Base-by-base conservation (phyloP, 2,797 vertebrate species). In the Halcyon leucocephala region DNA sequence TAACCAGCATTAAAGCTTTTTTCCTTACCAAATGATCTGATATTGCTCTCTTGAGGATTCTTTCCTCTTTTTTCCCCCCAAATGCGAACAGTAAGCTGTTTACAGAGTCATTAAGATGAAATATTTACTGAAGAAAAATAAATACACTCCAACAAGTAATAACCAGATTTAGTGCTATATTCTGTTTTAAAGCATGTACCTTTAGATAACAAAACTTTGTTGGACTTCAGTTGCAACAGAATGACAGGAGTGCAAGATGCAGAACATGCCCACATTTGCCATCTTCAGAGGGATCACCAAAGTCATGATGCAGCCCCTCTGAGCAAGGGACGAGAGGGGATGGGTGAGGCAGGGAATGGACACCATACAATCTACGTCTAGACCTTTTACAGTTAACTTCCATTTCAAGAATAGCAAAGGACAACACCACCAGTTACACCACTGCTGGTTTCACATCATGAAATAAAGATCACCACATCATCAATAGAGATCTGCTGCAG, bases 1-100 rank as follows among this genome's bases (percentile, higher is more conserved):
- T 94, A 97, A 85, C 28, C 94, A 84, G 54, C 64, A 78, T 74
- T 90, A 89, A 82, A 84, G 60, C 28, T 81, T 76, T 93, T 78
- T 58, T 41, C 29, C 44, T 25, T 52, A 79, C 88, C 44, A 93
- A 92, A 92, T 2, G 4, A 91, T 91, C 65, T 67, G 37, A 64
- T 86, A 89, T 42, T 57, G 51, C 64, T 79, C 84, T 73, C 85
- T 57, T 79, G 69, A 69, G 72, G 15, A 88, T 90, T 79, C n/a
- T 37, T 58, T 69, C 49, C 70, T 76, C 44, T 70, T 66, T 69
- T 62, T n/a, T 33, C n/a, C 3, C 3, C 14, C 18, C 9, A 82
- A 65, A 91, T 2, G 8, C 5, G 10, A 94, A 79, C 31, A 65
- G 60, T 13, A 86, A 78, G 79, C 52, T 93, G 41, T 70, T 94